These are phyloP conservation scores for Drosophila orosa DNA, from an alignment of 1,140 invertebrate species.

Conservation along the genomic window DNA sequence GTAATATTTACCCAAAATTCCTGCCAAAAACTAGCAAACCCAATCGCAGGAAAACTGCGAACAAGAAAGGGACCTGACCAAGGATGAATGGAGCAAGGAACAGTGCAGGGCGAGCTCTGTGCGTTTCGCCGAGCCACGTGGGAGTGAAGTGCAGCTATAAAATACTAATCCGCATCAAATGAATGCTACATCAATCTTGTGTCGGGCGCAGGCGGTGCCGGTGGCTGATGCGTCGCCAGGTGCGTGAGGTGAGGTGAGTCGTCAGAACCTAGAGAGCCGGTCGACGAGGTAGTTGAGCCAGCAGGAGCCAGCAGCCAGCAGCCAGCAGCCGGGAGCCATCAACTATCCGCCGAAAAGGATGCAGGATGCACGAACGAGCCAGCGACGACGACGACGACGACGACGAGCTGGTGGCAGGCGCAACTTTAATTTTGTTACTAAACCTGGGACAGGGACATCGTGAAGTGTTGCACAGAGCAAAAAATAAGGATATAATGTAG, in stretches of 20 bases:
- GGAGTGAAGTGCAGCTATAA: slow-evolving; percentile 79
- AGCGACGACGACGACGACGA: slow-evolving; percentile 12
- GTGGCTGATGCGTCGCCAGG: slow-evolving; percentile 53
- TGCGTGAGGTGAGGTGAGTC: slow-evolving; percentile 36
- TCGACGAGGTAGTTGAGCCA: background rate
- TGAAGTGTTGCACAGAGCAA: background rate
- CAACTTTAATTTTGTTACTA: slow-evolving; percentile 80
- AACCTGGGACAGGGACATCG: slow-evolving; percentile 36
- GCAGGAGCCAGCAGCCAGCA: background rate
- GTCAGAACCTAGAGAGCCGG: background rate
- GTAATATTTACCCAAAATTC: background rate
- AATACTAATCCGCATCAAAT: slow-evolving; percentile 82
- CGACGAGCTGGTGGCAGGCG: slow-evolving; percentile 51
- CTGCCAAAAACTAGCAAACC: background rate
- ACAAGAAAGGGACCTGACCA: background rate
- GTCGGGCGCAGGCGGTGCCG: slow-evolving; percentile 65
- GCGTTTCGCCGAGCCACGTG: slow-evolving; percentile 45
- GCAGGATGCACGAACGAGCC: slow-evolving; percentile 34
- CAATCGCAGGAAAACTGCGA: background rate
- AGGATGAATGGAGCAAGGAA: slow-evolving; percentile 10
- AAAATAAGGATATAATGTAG: background rate
- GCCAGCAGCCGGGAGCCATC: slow-evolving; percentile 19
- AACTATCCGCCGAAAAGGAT: slow-evolving; percentile 43
- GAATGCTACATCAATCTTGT: slow-evolving; percentile 82
- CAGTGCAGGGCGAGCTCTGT: slow-evolving; percentile 62